A percentile compares a stretch with the other conserved stretches of the same genome.
Conservation (phyloP, 2,113 vertebrate genomes). For the Cynoglossus semilaevis region DNA sequence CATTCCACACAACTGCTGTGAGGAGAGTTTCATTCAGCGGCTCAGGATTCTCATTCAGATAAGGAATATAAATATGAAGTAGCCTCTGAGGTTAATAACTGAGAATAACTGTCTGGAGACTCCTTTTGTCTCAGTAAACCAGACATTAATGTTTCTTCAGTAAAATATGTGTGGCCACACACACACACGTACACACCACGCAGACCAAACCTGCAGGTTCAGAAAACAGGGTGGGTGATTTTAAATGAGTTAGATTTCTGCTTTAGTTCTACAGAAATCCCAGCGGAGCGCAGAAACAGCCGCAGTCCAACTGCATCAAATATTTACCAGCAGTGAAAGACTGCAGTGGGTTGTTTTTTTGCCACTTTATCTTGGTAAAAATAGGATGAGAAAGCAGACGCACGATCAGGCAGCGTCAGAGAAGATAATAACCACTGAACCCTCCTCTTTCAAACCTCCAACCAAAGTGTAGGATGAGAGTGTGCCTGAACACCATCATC, state of each 20-base stretch:
- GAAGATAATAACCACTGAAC: background rate
- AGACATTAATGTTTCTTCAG: background rate
- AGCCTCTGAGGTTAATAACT: no score
- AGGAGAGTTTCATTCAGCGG: no score
- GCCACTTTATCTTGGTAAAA: slow-evolving; percentile 7
- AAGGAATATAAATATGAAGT: no score
- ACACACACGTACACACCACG: background rate
- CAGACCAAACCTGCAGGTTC: background rate
- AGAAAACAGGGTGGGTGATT: background rate
- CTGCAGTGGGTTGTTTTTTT: slow-evolving; percentile 23
- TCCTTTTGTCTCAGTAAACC: no score
- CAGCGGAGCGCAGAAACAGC: slow-evolving; percentile 2
- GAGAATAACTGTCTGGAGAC: no score
- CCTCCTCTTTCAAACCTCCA: no score
- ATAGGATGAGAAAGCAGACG: slow-evolving; percentile 4
- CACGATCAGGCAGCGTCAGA: background rate
- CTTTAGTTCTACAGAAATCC: background rate
- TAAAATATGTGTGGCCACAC: background rate
- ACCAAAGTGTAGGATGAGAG: no score
- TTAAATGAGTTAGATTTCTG: background rate
- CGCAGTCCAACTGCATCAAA: slow-evolving; percentile 38
- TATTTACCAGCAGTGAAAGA: slow-evolving; percentile 43
- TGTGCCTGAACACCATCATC: no score
- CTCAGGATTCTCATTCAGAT: no score
- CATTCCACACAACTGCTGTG: no score